Percentiles rank a stretch among this genome's conserved stretches.
phyloP scores from a whole-genome alignment of 35 echinoderm and acorn worm genomes.

The Holothuria glaberrima region DNA sequence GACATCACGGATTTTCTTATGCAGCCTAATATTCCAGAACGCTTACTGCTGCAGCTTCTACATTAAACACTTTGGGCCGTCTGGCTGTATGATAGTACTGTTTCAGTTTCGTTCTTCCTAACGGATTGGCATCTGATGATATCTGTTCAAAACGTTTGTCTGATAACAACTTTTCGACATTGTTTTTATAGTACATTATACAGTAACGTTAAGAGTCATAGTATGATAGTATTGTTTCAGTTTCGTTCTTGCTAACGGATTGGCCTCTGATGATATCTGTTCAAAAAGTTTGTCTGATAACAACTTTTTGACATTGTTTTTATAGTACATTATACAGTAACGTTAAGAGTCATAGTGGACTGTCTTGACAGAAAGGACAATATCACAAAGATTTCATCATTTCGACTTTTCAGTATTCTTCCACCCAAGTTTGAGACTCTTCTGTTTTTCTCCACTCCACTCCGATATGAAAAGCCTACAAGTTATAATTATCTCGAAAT shows the following conservation, averaged over 20 bases:
- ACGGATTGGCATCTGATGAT: neutral
- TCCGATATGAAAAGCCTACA: neutral
- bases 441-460: neutral
- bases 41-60: neutral
- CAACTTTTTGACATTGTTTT: neutral
- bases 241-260: neutral
- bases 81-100: too few species aligned
- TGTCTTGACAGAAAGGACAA: neutral
- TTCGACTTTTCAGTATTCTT: neutral
- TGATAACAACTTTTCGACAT: neutral
- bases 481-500: neutral
- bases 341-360: slow-evolving; percentile 3
- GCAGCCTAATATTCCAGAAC: neutral
- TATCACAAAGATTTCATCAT: neutral
- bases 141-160: neutral
- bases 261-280: slow-evolving; percentile 1
- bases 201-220: neutral
- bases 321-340: neutral
- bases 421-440: neutral
- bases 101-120: neutral
- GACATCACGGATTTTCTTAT: too few species aligned
- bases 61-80: neutral
- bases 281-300: neutral
- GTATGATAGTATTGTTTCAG: neutral
- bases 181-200: neutral